Base-by-base conservation (phyloP, 23 tunicate genomes). In the Trididemnum miniatum region DNA sequence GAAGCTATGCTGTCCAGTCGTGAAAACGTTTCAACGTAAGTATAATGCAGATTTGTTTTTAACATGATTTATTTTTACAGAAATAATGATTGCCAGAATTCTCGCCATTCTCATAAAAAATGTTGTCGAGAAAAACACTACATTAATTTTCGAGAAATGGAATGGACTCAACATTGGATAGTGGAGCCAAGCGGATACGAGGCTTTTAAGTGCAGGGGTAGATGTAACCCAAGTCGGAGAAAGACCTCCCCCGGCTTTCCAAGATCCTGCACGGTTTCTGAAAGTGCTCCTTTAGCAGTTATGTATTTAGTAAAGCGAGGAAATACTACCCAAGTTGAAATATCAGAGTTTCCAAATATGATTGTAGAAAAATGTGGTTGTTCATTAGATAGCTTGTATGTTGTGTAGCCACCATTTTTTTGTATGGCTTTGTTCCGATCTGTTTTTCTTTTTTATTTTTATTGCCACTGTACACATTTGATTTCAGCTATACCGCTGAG, bases 281-380 rank as follows among this genome's bases (percentile, higher is more conserved):
- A 91, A 71, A 85, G 83, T 52, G 77, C 90, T 18, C 85, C 97
- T 23, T 37, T 91, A 52, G 83, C 97, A 27, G 71, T 91, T 0
- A 91, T 91, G 97, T 91, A 91, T 44, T 80, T 91, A 71, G 86
- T 82, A 25, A 91, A 91, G 77, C 81, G 86, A 7, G 90, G 79
- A 34, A 89, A 66, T 25, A 37, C 60, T 22, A 85, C 87, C 18
- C 77, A 81, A 27, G 84, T 86, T 0, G 87, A 91, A 82, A 72
- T 91, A 0, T 63, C 97, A 25, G 97, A 91, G 65, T 91, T 91
- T 86, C 97, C 97, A 0, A 86, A 91, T 62, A 91, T 91, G 97
- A 71, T 91, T 24, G 76, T 91, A 7, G 85, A 85, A 40, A 72
- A 84, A 34, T 91, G 97, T 63, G 84, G 83, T 35, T 91, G 97